A percentile compares a stretch with the other conserved stretches of the same genome.
These are phyloP conservation scores for Menura novaehollandiae DNA, from an alignment of 2,113 vertebrate genomes.

Conservation along the genomic window DNA sequence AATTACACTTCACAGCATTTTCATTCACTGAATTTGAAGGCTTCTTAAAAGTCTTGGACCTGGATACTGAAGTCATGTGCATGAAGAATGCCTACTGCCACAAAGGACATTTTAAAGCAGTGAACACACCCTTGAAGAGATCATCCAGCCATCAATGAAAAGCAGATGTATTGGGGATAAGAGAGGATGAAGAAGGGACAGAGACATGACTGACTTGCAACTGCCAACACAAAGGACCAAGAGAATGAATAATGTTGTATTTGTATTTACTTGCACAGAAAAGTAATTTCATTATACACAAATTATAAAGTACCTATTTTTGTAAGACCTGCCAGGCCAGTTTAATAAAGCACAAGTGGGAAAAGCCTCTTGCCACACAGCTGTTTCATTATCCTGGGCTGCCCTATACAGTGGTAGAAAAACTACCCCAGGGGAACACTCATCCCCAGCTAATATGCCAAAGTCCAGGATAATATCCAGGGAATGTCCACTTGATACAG, in stretches of 20 bases:
- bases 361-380: background rate
- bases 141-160: background rate
- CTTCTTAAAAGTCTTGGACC: background rate
- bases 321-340: background rate
- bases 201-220: fast-evolving
- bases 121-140: background rate
- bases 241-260: fast-evolving
- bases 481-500: background rate
- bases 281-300: background rate
- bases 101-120: background rate
- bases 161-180: background rate
- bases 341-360: background rate
- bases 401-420: background rate
- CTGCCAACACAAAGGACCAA: background rate
- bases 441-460: fast-evolving
- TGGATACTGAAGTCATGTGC: background rate
- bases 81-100: background rate
- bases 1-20: background rate
- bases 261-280: background rate
- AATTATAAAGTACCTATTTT: background rate
- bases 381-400: background rate
- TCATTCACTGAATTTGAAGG: background rate
- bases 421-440: background rate
- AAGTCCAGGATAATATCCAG: background rate
- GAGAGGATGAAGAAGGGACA: background rate